Percentiles rank a stretch among this genome's conserved stretches.
phyloP scores from a whole-genome alignment of 2,888 invertebrate species.

The Stomorhina lunata region DNA sequence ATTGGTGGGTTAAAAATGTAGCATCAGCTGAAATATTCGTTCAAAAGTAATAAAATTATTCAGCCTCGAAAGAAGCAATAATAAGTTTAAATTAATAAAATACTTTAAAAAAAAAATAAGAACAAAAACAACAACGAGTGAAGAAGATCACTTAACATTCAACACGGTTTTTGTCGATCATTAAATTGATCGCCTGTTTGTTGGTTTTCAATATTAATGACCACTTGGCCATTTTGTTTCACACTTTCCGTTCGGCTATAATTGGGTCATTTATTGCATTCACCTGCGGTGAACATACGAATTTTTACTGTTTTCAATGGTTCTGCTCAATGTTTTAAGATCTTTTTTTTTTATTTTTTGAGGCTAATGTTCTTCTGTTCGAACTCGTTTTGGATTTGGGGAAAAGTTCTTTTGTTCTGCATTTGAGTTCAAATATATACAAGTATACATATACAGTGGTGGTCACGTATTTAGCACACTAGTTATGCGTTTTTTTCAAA shows the following conservation, averaged over 20 bases:
- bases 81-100: background rate
- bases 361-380: background rate
- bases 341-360: background rate
- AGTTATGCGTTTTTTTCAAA: too few species aligned
- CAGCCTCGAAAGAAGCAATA: slow-evolving; percentile 37
- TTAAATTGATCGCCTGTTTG: slow-evolving; percentile 55
- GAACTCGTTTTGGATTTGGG: background rate
- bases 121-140: background rate
- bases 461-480: too few species aligned
- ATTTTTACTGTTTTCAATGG: slow-evolving; percentile 3
- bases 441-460: too few species aligned
- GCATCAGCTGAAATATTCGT: slow-evolving; percentile 25
- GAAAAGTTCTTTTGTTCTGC: slow-evolving; percentile 7
- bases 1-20: slow-evolving; percentile 23
- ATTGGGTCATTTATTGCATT: slow-evolving; percentile 67
- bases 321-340: background rate
- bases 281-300: slow-evolving; percentile 48
- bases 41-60: slow-evolving; percentile 33
- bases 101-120: background rate
- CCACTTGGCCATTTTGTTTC: slow-evolving; percentile 63
- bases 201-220: slow-evolving; percentile 62
- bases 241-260: slow-evolving; percentile 57
- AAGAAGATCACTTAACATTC: slow-evolving; percentile 34
- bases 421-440: too few species aligned
- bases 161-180: slow-evolving; percentile 36